Conservation (phyloP, 2,888 invertebrate genomes). For the Tuta absoluta region DNA sequence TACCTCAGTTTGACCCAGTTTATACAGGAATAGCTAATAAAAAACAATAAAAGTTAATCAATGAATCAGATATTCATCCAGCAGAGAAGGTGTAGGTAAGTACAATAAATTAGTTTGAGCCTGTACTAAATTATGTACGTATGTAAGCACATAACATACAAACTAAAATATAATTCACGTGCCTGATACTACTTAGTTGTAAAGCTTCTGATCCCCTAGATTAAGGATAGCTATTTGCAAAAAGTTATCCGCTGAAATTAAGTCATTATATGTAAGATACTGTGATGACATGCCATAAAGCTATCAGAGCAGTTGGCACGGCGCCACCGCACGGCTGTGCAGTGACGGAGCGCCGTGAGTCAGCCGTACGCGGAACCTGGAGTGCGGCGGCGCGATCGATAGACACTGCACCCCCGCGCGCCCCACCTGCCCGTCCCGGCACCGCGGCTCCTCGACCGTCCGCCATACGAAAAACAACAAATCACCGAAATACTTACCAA, state of each 20-base stretch:
- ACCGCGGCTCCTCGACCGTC: slow-evolving; percentile 49
- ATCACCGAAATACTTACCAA: slow-evolving; percentile 43
- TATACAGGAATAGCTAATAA: no score
- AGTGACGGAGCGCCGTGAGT: slow-evolving; percentile 51
- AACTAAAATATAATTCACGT: background rate
- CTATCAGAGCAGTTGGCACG: slow-evolving; percentile 63
- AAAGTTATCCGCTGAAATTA: slow-evolving; percentile 45
- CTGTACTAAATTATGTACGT: no score
- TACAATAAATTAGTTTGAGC: no score
- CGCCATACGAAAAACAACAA: slow-evolving; percentile 45
- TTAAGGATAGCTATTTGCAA: slow-evolving; percentile 23
- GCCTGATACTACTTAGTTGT: background rate
- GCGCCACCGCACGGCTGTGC: slow-evolving; percentile 60
- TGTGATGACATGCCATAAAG: slow-evolving; percentile 59
- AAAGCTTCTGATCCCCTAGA: background rate
- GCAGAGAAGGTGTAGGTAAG: no score
- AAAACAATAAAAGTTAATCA: no score
- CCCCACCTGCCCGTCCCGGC: slow-evolving; percentile 57
- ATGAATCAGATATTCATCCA: no score
- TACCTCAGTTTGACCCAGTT: no score
- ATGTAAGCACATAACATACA: no score
- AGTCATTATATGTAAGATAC: slow-evolving; percentile 51
- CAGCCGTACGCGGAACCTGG: slow-evolving; percentile 60
- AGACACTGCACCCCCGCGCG: slow-evolving; percentile 63
- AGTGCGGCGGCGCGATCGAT: slow-evolving; percentile 76